Evolutionary conservation across 2,888 invertebrate genomes (phyloP).

Genomic region (Hybos culiciformis): DNA sequence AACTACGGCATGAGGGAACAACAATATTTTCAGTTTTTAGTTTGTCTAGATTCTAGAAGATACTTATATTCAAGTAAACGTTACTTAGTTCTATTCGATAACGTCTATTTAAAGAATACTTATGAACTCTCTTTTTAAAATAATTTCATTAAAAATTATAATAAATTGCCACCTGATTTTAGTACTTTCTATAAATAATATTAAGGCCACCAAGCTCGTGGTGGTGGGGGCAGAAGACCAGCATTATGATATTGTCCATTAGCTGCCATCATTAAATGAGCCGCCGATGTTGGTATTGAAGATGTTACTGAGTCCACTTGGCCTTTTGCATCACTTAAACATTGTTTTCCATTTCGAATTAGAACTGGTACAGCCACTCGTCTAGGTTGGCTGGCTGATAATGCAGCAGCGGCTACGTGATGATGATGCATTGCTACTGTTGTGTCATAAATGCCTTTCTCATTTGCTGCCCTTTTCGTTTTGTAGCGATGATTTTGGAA

Average conservation of each 20-base stretch:
- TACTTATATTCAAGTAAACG: too few relatives aligned
- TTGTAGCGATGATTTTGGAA: constrained; percentile 99
- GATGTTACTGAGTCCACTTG: constrained; percentile 35
- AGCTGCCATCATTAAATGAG: constrained; percentile 20
- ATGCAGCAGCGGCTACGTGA: constrained; percentile 30
- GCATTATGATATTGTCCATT: constrained; percentile 11
- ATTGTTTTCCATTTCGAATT: constrained; percentile 89
- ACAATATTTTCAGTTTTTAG: too few relatives aligned
- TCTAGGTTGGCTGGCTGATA: constrained; percentile 65
- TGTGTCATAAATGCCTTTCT: constrained; percentile 62
- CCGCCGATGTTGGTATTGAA: constrained; percentile 25
- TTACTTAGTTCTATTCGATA: too few relatives aligned
- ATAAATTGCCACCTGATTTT: too few relatives aligned
- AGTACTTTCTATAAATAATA: constrained; percentile 22
- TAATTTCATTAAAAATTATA: too few relatives aligned
- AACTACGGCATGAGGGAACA: too few relatives aligned
- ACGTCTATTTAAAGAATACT: too few relatives aligned
- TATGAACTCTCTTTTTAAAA: too few relatives aligned
- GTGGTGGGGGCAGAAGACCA: constrained; percentile 23
- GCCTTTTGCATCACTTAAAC: constrained; percentile 43
- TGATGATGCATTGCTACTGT: constrained; percentile 21
- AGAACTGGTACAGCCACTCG: constrained; percentile 89
- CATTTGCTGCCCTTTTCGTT: constrained; percentile 93
- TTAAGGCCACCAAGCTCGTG: constrained; percentile 33
- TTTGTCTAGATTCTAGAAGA: too few relatives aligned